Evolutionary conservation across 1,140 invertebrate genomes (phyloP), one percentile per base, ranked within the genome.

Genomic region (Diorhabda elongata): DNA sequence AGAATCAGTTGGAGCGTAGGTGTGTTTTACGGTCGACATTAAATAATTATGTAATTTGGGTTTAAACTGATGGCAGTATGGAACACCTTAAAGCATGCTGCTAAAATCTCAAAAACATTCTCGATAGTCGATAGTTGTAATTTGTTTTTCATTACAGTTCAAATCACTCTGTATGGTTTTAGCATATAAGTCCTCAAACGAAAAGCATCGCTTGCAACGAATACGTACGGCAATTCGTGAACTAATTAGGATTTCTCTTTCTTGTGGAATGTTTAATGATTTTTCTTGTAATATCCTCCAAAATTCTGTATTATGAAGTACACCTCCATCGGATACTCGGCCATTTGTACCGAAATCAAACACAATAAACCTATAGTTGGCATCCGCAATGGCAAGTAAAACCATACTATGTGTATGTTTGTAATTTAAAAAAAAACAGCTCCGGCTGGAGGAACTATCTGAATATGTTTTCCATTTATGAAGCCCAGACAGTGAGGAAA

Each of bases 381-480:
- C 80, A 78, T 86, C 83, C 9, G 79, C 80, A 64, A 84, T 60
- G 3, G 80, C 84, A 67, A 86, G 70, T 11, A 87, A 73, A 42
- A 87, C 83, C 59, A 85, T 59, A 81, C 80, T 66, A 71, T 74
- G 41, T 73, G 69, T 79, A 42, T 76, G 70, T 70, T 86, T 87
- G 68, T 86, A 85, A 73, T 86, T 87, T 52, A 75, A 84, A 79
- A 76, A 5, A 77, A 73, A 58, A 84, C 84, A 59, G 3, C 45
- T 4, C 43, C n/a, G 8, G 42, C 4, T 3, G 69, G 71, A 59
- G 47, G 2, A 6, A 56, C 4, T 3, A 73, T 70, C n/a, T 78
- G 78, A 66, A 82, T 44, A 63, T 71, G 63, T 64, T 71, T 71
- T 3, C 70, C 58, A 45, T 70, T 59, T 43, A 66, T 61, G 9